Evolutionary conservation across 2,797 vertebrate species (phyloP).

Genomic region (Hoplostethus mediterraneus): DNA sequence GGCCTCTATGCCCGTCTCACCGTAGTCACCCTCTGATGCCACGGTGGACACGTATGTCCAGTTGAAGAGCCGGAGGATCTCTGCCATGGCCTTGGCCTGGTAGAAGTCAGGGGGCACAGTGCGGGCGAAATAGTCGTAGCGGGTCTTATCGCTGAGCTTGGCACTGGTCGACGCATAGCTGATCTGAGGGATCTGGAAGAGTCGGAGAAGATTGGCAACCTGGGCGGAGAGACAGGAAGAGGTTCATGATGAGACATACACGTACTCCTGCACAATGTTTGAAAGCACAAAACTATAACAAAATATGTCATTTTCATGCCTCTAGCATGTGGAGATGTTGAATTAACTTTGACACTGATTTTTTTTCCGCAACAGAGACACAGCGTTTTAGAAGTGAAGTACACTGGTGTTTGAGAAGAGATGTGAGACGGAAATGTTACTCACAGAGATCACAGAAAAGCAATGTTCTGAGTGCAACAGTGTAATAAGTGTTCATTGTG

Average conservation of each 20-base stretch:
- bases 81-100: conserved; percentile 99
- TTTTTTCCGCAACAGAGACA: too few relatives aligned
- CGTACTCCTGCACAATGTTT: too few relatives aligned
- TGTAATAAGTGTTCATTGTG: conserved; percentile 10
- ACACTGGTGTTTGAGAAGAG: too few relatives aligned
- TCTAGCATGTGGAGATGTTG: background rate
- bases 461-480: background rate
- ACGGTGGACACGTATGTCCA: conserved; percentile 99
- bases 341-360: background rate
- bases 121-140: conserved; percentile 97
- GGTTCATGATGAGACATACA: too few relatives aligned
- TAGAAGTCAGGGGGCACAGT: conserved; percentile 99
- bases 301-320: too few relatives aligned
- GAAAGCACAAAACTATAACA: too few relatives aligned
- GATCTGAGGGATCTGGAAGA: conserved; percentile 99
- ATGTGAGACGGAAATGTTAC: background rate
- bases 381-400: too few relatives aligned
- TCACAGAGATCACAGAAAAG: background rate
- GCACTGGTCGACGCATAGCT: conserved; percentile 99
- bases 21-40: conserved; percentile 97
- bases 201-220: conserved; percentile 97
- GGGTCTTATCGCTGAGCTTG: conserved; percentile 97
- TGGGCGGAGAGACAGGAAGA: conserved; percentile 58
- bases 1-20: conserved; percentile 97
- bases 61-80: conserved; percentile 96